Conservation (phyloP, 1,140 invertebrate genomes). For the Nasonia longicornis region DNA sequence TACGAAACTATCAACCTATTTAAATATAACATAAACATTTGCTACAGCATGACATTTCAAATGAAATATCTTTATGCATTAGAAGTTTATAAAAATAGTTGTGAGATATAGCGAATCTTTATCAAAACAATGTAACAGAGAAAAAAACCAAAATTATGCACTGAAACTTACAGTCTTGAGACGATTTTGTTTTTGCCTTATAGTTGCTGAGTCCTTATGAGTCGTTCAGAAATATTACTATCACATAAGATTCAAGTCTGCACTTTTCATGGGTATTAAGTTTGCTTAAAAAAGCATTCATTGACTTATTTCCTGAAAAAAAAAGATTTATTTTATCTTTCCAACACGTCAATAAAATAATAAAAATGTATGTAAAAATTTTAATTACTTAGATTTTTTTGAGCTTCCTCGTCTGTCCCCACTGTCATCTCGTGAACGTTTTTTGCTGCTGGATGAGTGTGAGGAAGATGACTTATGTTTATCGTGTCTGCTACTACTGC, state of each 20-base stretch:
- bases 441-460: constrained; percentile 70
- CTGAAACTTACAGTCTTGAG: constrained; percentile 25
- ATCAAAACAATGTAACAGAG: constrained; percentile 26
- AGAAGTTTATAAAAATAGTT: constrained; percentile 45
- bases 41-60: neutral
- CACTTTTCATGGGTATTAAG: constrained; percentile 19
- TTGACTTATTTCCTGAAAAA: constrained; percentile 37
- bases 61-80: constrained; percentile 13
- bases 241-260: constrained; percentile 25
- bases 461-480: constrained; percentile 64
- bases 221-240: constrained; percentile 16
- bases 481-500: constrained; percentile 42
- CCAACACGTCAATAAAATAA: neutral
- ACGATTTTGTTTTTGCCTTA: constrained; percentile 33
- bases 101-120: constrained; percentile 15
- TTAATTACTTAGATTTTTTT: constrained; percentile 76
- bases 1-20: constrained; percentile 23
- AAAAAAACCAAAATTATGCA: constrained; percentile 32
- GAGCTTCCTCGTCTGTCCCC: constrained; percentile 75
- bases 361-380: neutral
- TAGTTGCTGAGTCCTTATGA: constrained; percentile 13
- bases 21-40: constrained; percentile 31
- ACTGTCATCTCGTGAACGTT: constrained; percentile 80
- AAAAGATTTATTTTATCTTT: neutral
- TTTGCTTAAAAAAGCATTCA: constrained; percentile 2